Percentiles rank a stretch among this genome's conserved stretches.
These are phyloP conservation scores for Drosophila percnosoma DNA, from an alignment of 2,888 invertebrate genomes.

Conservation along the genomic window DNA sequence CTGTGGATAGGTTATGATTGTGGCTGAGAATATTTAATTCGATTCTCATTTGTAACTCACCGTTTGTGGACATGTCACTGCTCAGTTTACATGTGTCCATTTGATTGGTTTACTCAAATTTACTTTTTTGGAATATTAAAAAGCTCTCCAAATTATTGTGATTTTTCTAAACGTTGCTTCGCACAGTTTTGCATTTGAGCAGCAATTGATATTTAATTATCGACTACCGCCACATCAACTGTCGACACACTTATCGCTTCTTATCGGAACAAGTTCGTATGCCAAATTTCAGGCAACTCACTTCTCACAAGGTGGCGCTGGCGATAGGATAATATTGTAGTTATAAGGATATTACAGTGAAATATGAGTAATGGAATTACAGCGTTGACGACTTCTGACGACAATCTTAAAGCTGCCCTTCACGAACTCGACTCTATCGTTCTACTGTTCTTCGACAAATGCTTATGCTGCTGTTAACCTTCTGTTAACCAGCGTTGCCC, in stretches of 20 bases:
- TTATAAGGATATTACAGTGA: neutral
- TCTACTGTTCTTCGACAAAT: too few species aligned
- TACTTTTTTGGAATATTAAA: neutral
- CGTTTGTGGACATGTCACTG: too few species aligned
- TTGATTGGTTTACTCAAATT: neutral
- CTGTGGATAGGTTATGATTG: neutral
- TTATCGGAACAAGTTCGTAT: neutral
- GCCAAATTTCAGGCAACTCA: neutral
- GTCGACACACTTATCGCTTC: neutral
- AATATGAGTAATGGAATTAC: too few species aligned
- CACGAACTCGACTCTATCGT: too few species aligned
- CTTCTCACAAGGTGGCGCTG: neutral
- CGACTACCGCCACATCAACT: neutral
- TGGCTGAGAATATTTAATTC: neutral
- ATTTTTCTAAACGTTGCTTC: neutral
- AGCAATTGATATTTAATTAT: neutral
- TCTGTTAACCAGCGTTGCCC: too few species aligned
- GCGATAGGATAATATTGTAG: neutral
- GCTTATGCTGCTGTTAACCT: too few species aligned
- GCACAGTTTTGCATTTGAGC: neutral
- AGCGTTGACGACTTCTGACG: too few species aligned
- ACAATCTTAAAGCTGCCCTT: too few species aligned
- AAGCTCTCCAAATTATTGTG: neutral
- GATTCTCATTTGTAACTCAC: neutral
- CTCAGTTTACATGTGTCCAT: accelerated